phyloP scores from a whole-genome alignment of 1,140 invertebrate genomes.

The Trichonephila clavata region DNA sequence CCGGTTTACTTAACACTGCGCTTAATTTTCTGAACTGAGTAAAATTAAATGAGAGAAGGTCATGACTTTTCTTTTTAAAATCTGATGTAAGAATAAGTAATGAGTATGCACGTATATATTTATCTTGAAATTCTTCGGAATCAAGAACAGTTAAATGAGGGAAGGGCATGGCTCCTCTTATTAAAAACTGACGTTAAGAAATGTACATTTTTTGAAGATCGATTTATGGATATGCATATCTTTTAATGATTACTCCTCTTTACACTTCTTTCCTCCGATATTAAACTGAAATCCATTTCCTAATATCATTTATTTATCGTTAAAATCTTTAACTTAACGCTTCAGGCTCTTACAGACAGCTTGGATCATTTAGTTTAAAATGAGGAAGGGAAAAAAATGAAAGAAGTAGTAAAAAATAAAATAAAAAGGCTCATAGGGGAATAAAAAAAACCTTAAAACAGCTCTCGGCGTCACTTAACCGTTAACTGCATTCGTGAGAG shows the following conservation, averaged over 20 bases:
- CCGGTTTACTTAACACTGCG: no score
- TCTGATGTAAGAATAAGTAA: no score
- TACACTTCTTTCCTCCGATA: not conserved
- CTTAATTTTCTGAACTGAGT: no score
- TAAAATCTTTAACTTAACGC: not conserved
- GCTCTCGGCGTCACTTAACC: conserved; percentile 47
- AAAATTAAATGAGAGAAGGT: no score
- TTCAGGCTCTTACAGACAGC: not conserved
- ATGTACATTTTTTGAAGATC: no score
- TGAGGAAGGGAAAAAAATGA: not conserved
- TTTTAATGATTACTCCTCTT: not conserved
- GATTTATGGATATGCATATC: not conserved
- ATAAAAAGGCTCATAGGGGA: not conserved
- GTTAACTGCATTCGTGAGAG: conserved; percentile 41
- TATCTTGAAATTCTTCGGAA: no score
- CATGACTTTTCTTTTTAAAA: no score
- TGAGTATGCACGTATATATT: no score
- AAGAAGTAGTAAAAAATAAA: not conserved
- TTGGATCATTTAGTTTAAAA: conserved; percentile 15
- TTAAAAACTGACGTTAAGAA: no score
- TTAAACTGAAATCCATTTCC: conserved; percentile 15
- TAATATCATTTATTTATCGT: not conserved
- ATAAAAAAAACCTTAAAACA: not conserved
- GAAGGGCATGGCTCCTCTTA: no score
- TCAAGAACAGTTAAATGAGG: no score